Percentiles rank a stretch among this genome's conserved stretches.
Evolutionary conservation across 2,797 vertebrate genomes (phyloP).

Genomic region (Microhierax caerulescens): DNA sequence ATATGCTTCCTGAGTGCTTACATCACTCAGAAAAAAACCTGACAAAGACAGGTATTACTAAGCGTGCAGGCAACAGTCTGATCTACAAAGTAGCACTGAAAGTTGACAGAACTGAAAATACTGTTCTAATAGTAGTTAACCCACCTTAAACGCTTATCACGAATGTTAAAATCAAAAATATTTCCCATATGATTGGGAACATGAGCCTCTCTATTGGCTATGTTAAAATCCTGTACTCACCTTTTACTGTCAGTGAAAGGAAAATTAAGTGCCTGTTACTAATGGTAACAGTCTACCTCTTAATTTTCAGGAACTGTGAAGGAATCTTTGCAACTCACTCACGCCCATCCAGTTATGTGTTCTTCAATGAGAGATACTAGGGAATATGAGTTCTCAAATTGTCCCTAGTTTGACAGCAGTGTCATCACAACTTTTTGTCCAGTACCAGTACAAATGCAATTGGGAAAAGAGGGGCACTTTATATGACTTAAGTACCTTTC

Average conservation of each 20-base stretch:
- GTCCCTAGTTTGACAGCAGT: neutral
- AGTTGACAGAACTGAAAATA: neutral
- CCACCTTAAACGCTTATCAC: neutral
- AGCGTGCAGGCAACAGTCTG: neutral
- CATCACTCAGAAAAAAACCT: neutral
- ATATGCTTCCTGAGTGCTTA: neutral
- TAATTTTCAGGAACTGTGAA: neutral
- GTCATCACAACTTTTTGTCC: neutral
- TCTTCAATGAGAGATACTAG: neutral
- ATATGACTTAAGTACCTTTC: neutral
- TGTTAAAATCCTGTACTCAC: neutral
- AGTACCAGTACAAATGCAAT: neutral
- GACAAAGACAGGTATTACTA: neutral
- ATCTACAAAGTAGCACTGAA: neutral
- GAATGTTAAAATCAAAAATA: neutral
- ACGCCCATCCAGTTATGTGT: rapidly evolving
- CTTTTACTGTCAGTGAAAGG: neutral
- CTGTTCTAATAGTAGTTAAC: neutral
- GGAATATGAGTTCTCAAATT: neutral
- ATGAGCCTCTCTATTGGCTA: neutral
- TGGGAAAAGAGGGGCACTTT: neutral
- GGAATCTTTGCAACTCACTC: neutral
- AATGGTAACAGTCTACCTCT: neutral
- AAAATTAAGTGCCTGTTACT: neutral
- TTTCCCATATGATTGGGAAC: neutral